Percentiles rank a stretch among this genome's conserved stretches.
Conservation (phyloP, 2,888 invertebrate genomes). For the Nysson spinosus region DNA sequence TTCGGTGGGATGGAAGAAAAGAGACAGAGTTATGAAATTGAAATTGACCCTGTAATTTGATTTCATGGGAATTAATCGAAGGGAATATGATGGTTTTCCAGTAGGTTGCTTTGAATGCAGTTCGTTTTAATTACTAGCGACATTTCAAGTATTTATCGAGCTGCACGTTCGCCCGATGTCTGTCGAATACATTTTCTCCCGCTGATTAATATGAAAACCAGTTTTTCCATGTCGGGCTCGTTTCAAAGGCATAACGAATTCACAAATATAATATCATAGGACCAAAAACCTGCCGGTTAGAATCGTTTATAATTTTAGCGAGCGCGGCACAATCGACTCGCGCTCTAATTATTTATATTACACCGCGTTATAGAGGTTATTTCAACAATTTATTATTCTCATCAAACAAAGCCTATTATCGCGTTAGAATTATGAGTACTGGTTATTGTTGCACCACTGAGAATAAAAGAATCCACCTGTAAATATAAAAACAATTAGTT, state of each 20-base stretch:
- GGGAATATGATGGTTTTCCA: conserved; percentile 18
- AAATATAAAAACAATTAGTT: too few relatives aligned
- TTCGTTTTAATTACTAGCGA: conserved; percentile 33
- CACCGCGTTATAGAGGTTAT: too few relatives aligned
- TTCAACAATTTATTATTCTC: too few relatives aligned
- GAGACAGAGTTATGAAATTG: background rate
- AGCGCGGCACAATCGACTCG: too few relatives aligned
- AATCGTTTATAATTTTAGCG: too few relatives aligned
- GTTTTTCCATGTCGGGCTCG: background rate
- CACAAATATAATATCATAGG: too few relatives aligned
- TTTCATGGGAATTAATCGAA: conserved; percentile 32
- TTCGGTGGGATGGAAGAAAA: conserved; percentile 1
- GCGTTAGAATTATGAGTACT: too few relatives aligned
- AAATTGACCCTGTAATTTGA: conserved; percentile 41
- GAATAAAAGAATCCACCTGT: too few relatives aligned
- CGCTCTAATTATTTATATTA: too few relatives aligned
- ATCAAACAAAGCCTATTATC: too few relatives aligned
- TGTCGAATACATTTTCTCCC: conserved; percentile 3
- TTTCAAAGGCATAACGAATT: background rate
- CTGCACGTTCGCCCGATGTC: conserved; percentile 7
- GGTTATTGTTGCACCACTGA: too few relatives aligned
- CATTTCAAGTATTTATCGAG: conserved; percentile 28
- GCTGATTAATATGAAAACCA: conserved; percentile 28
- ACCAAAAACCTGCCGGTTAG: too few relatives aligned
- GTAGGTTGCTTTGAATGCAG: conserved; percentile 7